A percentile compares a stretch with the other conserved stretches of the same genome.
Evolutionary conservation across 2,113 vertebrate genomes (phyloP).

Genomic region (Calyptomena viridis): DNA sequence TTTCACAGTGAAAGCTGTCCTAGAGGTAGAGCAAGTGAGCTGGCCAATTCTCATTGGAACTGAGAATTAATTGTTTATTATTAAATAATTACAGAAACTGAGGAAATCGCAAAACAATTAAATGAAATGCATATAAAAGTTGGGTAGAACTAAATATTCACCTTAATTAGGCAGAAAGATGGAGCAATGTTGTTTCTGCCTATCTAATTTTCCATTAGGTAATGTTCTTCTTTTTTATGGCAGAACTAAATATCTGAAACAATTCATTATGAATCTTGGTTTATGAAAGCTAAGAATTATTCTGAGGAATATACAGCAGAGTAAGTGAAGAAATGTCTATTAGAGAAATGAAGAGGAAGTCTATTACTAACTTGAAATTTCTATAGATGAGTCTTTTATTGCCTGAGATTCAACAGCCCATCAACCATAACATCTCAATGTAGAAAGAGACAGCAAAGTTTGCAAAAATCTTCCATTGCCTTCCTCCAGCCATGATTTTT

Average conservation of each 20-base stretch:
- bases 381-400: neutral
- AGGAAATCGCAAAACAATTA: slow-evolving; percentile 3
- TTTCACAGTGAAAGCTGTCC: neutral
- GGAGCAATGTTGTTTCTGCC: slow-evolving; percentile 5
- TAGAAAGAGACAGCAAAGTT: neutral
- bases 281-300: slow-evolving; percentile 22
- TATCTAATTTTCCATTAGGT: neutral
- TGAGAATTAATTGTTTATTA: neutral
- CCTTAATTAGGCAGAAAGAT: slow-evolving; percentile 24
- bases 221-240: neutral
- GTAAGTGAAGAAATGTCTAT: neutral
- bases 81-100: neutral
- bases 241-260: slow-evolving; percentile 16
- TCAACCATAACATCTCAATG: neutral
- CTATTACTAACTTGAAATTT: neutral
- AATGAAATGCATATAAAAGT: neutral
- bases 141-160: neutral
- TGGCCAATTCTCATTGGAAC: neutral
- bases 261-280: neutral
- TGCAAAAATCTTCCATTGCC: neutral
- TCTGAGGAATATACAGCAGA: slow-evolving; percentile 13
- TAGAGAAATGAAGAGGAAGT: neutral
- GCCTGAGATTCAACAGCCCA: neutral
- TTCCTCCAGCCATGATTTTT: neutral
- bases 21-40: neutral